Evolutionary conservation across 2,797 vertebrate species (phyloP).

Genomic region (Rhinoraja longicauda): DNA sequence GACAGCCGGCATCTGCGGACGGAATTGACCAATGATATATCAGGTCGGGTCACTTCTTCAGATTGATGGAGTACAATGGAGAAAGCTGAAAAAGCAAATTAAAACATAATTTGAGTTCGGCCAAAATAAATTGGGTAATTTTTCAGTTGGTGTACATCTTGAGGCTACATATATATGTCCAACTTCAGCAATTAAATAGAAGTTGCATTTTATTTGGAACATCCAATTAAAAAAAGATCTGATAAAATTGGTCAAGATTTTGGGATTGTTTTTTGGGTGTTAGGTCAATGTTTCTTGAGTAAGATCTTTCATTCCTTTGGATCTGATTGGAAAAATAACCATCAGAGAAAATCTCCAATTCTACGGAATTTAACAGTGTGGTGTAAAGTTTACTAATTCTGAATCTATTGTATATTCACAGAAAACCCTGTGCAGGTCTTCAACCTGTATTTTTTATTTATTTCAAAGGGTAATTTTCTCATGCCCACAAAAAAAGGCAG

Average conservation of each 20-base stretch:
- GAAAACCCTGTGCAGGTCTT: neutral
- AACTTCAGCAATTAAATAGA: neutral
- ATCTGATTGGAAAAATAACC: neutral
- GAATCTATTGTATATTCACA: too few species aligned
- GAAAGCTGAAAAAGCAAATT: neutral
- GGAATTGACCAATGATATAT: too few species aligned
- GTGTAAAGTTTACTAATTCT: neutral
- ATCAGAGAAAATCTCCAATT: neutral
- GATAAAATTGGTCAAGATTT: neutral
- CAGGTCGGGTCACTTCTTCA: too few species aligned
- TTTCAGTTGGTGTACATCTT: neutral
- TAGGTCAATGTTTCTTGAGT: neutral
- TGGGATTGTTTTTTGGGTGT: neutral
- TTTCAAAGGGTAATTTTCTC: slow-evolving; percentile 41
- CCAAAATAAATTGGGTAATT: neutral
- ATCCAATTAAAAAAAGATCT: too few species aligned
- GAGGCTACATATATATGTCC: neutral
- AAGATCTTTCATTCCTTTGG: neutral
- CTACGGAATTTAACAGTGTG: neutral
- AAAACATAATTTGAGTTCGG: neutral
- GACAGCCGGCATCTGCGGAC: too few species aligned
- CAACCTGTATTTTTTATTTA: slow-evolving; percentile 45
- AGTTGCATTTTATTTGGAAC: slow-evolving; percentile 2
- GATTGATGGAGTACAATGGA: too few species aligned
- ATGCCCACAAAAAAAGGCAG: slow-evolving; percentile 56